Conservation (phyloP, 2,113 vertebrate genomes). For the Lates calcarifer region DNA sequence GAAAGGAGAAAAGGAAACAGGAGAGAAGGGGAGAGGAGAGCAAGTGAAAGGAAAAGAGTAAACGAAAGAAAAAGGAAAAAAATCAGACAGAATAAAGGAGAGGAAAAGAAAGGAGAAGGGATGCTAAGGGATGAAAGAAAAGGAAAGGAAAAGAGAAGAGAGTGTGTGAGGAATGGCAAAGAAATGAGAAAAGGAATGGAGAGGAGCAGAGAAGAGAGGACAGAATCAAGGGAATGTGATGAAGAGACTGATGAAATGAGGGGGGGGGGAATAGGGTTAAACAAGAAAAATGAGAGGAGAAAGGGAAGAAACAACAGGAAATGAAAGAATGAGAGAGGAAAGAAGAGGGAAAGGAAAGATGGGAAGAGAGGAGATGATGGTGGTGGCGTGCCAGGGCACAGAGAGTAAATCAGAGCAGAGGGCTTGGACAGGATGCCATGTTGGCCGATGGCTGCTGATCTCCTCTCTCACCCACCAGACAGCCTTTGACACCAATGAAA, state of each 20-base stretch:
- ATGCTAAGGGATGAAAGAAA: background rate
- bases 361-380: slow-evolving; percentile 42
- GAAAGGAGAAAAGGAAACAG: background rate
- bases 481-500: slow-evolving; percentile 79
- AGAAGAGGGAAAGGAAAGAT: slow-evolving; percentile 23
- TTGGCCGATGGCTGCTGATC: slow-evolving; percentile 67
- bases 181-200: background rate
- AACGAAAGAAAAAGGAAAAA: background rate
- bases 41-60: background rate
- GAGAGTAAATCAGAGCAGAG: slow-evolving; percentile 47
- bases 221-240: background rate
- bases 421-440: slow-evolving; percentile 66
- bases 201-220: background rate
- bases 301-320: background rate
- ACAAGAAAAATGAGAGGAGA: no score
- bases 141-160: background rate
- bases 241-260: background rate
- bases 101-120: background rate
- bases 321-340: no score
- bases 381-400: slow-evolving; percentile 30
- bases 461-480: slow-evolving; percentile 64
- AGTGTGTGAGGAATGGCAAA: background rate
- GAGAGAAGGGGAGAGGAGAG: background rate
- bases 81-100: no score
- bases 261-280: background rate